Conservation (phyloP, 2,888 invertebrate species). For the Drosophila quasianomalipes region DNA sequence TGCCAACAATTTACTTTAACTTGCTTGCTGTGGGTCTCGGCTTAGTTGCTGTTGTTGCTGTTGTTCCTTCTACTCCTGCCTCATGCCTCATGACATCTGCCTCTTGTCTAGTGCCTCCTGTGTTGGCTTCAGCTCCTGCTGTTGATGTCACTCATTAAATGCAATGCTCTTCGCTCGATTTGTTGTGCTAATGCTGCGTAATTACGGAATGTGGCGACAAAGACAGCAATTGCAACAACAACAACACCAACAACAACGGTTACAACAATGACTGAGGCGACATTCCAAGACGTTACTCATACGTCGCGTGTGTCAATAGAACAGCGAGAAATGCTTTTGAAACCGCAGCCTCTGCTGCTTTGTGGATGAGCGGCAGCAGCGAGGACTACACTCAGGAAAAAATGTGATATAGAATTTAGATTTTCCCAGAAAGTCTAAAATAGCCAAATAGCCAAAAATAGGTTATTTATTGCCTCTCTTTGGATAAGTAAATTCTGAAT, state of each 20-base stretch:
- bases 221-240: conserved; percentile 9
- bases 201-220: conserved; percentile 61
- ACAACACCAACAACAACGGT: conserved; percentile 19
- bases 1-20: conserved; percentile 67
- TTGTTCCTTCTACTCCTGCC: not conserved
- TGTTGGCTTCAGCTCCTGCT: conserved; percentile 1
- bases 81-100: not conserved
- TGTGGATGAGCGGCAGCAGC: conserved; percentile 1
- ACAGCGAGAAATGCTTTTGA: conserved; percentile 57
- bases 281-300: conserved; percentile 75
- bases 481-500: not conserved
- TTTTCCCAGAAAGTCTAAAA: too few relatives aligned
- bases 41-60: not conserved
- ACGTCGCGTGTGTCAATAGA: conserved; percentile 78
- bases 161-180: conserved; percentile 73
- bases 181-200: conserved; percentile 78
- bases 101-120: not conserved
- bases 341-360: conserved; percentile 32
- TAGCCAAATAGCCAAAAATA: rapidly evolving
- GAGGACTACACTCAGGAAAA: not conserved
- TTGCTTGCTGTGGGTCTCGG: conserved; percentile 47
- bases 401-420: not conserved
- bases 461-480: not conserved
- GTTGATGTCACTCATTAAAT: conserved; percentile 69
- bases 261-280: conserved; percentile 60